Conservation (phyloP, 2,797 vertebrate genomes). For the Thaleichthys pacificus region DNA sequence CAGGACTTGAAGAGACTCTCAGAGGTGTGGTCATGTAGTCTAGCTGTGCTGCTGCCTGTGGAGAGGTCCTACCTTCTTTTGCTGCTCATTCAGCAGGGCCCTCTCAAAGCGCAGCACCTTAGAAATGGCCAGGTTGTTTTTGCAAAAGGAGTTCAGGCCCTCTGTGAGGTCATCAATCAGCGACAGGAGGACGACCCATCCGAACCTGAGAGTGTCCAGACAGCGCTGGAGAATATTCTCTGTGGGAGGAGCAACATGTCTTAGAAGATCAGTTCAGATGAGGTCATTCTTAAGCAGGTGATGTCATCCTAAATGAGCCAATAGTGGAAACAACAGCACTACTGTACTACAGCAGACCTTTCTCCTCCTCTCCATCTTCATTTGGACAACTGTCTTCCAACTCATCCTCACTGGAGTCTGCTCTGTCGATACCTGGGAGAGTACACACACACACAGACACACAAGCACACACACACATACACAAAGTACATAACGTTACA, state of each 20-base stretch:
- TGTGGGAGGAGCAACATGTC: conserved; percentile 32
- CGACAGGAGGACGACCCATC: conserved; percentile 65
- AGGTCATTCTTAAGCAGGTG: not conserved
- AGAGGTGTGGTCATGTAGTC: no score
- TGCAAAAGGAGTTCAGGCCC: conserved; percentile 68
- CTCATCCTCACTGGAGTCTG: conserved; percentile 73
- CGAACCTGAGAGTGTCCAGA: conserved; percentile 63
- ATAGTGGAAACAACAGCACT: not conserved
- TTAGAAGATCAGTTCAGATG: not conserved
- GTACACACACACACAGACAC: conserved; percentile 7
- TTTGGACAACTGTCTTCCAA: conserved; percentile 55
- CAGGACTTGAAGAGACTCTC: no score
- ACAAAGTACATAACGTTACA: conserved; percentile 3
- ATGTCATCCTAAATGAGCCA: no score
- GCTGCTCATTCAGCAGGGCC: conserved; percentile 65
- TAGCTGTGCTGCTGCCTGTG: no score
- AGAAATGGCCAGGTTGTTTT: conserved; percentile 68
- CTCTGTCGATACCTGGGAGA: conserved; percentile 62
- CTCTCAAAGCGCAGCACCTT: conserved; percentile 70
- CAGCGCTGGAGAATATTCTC: conserved; percentile 68
- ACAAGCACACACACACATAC: not conserved
- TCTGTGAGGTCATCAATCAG: conserved; percentile 64
- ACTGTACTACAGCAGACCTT: conserved; percentile 53
- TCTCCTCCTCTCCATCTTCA: conserved; percentile 58
- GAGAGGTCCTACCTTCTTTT: conserved; percentile 62